phyloP scores from a whole-genome alignment of 2,797 vertebrate genomes.

The Schizopygopsis pylzovi region DNA sequence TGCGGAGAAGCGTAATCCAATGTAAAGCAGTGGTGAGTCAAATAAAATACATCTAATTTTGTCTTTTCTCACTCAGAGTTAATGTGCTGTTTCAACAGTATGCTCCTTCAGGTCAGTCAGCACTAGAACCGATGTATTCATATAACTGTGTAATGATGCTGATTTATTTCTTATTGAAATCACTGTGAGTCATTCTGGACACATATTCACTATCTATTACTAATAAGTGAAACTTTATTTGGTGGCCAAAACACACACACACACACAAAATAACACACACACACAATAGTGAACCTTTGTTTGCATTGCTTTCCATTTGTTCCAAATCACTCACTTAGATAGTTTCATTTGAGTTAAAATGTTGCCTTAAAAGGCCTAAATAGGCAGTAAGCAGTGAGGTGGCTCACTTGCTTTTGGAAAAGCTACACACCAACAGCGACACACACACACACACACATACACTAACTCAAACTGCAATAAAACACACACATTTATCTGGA shows the following conservation, averaged over 20 bases:
- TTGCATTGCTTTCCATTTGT: not conserved
- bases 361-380: not conserved
- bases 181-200: conserved; percentile 11
- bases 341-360: not conserved
- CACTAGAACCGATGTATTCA: conserved; percentile 8
- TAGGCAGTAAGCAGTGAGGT: not conserved
- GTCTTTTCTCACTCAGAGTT: conserved; percentile 25
- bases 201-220: not conserved
- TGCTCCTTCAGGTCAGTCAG: conserved; percentile 20
- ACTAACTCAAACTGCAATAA: conserved; percentile 18
- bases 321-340: not conserved
- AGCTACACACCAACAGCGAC: not conserved
- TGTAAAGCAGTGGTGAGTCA: conserved; percentile 26
- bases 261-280: not conserved
- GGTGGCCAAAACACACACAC: not conserved
- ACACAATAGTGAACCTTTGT: not conserved
- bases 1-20: conserved; percentile 27
- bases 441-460: conserved; percentile 39
- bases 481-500: conserved; percentile 14
- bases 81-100: conserved; percentile 33
- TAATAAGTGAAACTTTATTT: not conserved
- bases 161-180: conserved; percentile 35
- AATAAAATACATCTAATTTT: conserved; percentile 34
- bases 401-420: not conserved
- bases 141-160: not conserved